Percentiles rank a stretch among this genome's conserved stretches.
Conservation (phyloP, 2,797 vertebrate species). For the Novumbra hubbsi region DNA sequence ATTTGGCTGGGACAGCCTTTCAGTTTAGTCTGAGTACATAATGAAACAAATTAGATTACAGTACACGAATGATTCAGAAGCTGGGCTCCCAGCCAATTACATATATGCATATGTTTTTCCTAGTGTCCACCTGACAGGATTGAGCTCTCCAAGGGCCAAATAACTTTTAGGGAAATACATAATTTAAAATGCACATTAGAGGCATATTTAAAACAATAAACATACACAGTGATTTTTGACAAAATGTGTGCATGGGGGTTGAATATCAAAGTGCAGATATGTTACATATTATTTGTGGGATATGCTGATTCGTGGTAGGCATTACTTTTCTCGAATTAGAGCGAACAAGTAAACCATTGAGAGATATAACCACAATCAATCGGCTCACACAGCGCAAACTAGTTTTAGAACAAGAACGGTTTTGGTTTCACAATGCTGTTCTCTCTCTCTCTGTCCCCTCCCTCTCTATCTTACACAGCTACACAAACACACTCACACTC, state of each 20-base stretch:
- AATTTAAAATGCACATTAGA: too few relatives aligned
- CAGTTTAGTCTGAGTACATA: too few relatives aligned
- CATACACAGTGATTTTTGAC: too few relatives aligned
- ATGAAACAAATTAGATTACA: too few relatives aligned
- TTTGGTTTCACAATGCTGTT: not conserved
- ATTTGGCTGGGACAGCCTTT: too few relatives aligned
- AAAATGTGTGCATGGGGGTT: not conserved
- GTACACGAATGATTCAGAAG: too few relatives aligned
- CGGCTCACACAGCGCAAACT: not conserved
- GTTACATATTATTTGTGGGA: not conserved
- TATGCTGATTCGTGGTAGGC: not conserved
- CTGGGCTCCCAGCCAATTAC: too few relatives aligned
- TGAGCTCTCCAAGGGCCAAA: too few relatives aligned
- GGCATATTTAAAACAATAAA: too few relatives aligned
- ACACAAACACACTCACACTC: not conserved
- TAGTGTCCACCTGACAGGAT: too few relatives aligned
- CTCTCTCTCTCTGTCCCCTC: not conserved
- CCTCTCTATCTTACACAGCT: not conserved
- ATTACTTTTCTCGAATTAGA: not conserved
- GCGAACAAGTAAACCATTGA: not conserved
- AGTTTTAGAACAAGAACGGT: conserved; percentile 1
- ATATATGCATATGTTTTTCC: too few relatives aligned
- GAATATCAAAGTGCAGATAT: not conserved
- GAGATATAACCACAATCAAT: not conserved
- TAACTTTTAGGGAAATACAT: too few relatives aligned